Conservation (phyloP, 1,140 invertebrate genomes). For the Ceratosolen fusciceps region DNA sequence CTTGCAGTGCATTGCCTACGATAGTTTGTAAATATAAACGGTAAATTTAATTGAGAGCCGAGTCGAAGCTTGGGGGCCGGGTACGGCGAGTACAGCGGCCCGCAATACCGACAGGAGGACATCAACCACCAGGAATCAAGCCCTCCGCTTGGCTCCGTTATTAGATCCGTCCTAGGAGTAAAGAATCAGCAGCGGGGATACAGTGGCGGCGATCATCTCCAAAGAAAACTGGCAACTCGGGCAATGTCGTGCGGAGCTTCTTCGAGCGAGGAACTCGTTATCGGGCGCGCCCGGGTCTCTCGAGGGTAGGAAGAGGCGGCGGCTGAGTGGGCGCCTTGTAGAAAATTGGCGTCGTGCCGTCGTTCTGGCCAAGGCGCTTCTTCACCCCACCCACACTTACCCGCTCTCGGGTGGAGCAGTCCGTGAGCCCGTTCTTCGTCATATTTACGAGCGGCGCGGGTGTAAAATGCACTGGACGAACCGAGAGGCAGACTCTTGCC, state of each 20-base stretch:
- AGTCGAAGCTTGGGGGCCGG: no score
- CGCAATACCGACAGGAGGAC: no score
- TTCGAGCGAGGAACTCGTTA: not conserved
- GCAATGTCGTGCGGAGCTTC: not conserved
- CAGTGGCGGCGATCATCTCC: not conserved
- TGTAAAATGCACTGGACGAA: slow-evolving; percentile 34
- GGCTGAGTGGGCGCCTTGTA: not conserved
- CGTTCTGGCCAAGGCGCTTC: not conserved
- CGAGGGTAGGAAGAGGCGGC: not conserved
- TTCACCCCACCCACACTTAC: slow-evolving; percentile 42
- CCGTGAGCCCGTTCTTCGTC: slow-evolving; percentile 37
- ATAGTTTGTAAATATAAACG: no score
- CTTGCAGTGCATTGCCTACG: no score
- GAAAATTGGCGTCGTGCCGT: slow-evolving; percentile 24
- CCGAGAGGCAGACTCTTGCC: slow-evolving; percentile 28
- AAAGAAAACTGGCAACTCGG: not conserved
- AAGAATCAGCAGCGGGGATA: not conserved
- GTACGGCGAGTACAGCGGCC: no score
- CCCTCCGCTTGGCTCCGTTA: no score
- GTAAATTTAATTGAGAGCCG: no score
- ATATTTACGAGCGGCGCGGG: slow-evolving; percentile 44
- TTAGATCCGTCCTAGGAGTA: no score
- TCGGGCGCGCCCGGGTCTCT: not conserved
- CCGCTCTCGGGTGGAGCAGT: slow-evolving; percentile 15
- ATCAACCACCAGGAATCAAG: no score